phyloP scores from a whole-genome alignment of 2,113 vertebrate genomes.

The Rousettus leschenaultii region DNA sequence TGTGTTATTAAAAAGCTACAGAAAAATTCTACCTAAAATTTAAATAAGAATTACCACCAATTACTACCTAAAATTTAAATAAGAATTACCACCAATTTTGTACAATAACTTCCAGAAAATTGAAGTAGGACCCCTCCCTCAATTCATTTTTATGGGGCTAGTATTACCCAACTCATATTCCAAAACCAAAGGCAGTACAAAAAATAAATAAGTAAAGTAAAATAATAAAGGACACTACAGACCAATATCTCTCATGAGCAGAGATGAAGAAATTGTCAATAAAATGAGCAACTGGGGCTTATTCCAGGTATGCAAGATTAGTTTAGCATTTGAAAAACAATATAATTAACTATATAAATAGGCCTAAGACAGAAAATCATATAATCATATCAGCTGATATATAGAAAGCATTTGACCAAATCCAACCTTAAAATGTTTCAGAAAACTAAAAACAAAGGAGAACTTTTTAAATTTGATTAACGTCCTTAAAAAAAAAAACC shows the following conservation, averaged over 20 bases:
- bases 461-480: neutral
- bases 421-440: neutral
- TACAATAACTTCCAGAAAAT: neutral
- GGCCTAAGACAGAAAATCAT: neutral
- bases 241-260: neutral
- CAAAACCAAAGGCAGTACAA: neutral
- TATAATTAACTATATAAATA: neutral
- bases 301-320: neutral
- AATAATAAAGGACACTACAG: neutral
- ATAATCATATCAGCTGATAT: neutral
- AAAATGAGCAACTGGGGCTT: neutral
- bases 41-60: neutral
- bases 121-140: neutral
- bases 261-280: neutral
- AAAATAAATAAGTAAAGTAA: too few species aligned
- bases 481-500: neutral
- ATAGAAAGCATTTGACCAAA: neutral
- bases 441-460: neutral
- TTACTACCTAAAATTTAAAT: neutral
- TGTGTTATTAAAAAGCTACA: neutral
- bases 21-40: neutral
- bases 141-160: neutral
- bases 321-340: neutral
- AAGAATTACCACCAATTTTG: neutral
- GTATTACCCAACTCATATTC: neutral